Percentiles rank a stretch among this genome's conserved stretches.
phyloP scores from a whole-genome alignment of 2,113 vertebrate species.

The Pampusana beccarii region DNA sequence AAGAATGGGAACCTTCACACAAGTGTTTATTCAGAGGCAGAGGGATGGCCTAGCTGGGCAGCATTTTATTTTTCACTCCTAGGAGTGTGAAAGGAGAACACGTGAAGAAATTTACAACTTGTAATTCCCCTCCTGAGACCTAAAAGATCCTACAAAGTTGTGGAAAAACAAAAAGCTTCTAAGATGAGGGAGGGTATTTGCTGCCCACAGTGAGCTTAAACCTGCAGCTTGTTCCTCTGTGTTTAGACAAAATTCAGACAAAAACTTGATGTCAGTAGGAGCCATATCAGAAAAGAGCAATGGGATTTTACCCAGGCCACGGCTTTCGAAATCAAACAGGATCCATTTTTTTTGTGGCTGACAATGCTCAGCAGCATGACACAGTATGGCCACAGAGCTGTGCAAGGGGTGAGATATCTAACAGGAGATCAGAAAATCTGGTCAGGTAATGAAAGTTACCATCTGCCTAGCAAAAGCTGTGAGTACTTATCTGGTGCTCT shows the following conservation, averaged over 20 bases:
- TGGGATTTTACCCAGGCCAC: not conserved
- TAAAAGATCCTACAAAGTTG: not conserved
- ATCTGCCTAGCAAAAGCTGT: constrained; percentile 23
- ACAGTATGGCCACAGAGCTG: not conserved
- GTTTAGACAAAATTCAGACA: not conserved
- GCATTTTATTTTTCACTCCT: constrained; percentile 51
- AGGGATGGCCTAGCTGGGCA: constrained; percentile 7
- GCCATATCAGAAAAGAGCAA: not conserved
- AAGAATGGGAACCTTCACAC: constrained; percentile 25
- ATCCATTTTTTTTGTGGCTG: not conserved
- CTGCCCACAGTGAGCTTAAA: not conserved
- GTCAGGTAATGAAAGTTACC: constrained; percentile 3
- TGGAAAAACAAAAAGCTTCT: constrained; percentile 24
- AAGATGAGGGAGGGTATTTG: not conserved
- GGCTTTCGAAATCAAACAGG: not conserved
- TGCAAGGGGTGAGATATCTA: not conserved
- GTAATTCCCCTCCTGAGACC: not conserved
- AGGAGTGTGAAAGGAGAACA: constrained; percentile 35
- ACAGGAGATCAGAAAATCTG: constrained; percentile 13
- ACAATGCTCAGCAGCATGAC: not conserved
- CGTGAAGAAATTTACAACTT: constrained; percentile 32
- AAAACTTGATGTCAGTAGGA: not conserved
- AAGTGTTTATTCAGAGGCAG: constrained; percentile 64
- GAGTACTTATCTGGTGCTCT: not conserved
- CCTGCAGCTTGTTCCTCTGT: not conserved